These are phyloP conservation scores for Caenorhabditis sp. DNA, from an alignment of 2,888 invertebrate species.

Conservation along the genomic window DNA sequence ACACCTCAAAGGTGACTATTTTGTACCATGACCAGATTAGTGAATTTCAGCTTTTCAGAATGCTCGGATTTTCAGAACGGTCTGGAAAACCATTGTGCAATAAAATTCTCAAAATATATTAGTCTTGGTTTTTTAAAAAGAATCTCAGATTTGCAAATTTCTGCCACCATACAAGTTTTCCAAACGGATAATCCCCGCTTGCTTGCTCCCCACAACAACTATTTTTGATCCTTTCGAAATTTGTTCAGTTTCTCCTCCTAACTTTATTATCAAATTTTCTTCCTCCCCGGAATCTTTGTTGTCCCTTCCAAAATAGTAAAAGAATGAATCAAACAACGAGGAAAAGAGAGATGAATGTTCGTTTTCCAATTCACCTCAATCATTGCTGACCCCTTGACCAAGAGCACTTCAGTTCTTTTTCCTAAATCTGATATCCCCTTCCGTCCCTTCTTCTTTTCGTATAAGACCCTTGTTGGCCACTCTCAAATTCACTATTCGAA, in stretches of 20 bases:
- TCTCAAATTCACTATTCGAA: slow-evolving; percentile 34
- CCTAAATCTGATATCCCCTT: slow-evolving; percentile 30
- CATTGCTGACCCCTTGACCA: slow-evolving; percentile 29
- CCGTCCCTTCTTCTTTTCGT: background rate
- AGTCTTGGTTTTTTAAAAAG: too few species aligned
- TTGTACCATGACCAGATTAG: too few species aligned
- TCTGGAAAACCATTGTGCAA: too few species aligned
- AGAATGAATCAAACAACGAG: background rate
- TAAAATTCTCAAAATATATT: too few species aligned
- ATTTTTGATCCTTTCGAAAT: background rate
- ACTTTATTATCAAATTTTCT: slow-evolving; percentile 14
- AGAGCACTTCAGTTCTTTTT: slow-evolving; percentile 8
- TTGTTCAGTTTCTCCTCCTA: background rate
- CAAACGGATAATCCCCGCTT: slow-evolving; percentile 23
- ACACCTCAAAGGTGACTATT: too few species aligned
- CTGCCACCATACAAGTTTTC: background rate
- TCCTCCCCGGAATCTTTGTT: background rate
- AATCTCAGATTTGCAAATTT: background rate
- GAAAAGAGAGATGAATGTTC: slow-evolving; percentile 9
- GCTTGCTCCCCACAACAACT: background rate
- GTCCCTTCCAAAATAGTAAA: slow-evolving; percentile 18
- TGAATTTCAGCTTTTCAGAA: too few species aligned
- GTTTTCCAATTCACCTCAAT: slow-evolving; percentile 16
- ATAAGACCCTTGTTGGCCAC: background rate
- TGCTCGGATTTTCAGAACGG: too few species aligned